These are phyloP conservation scores for Ceyx cyanopectus DNA, from an alignment of 2,113 vertebrate species.

Conservation along the genomic window DNA sequence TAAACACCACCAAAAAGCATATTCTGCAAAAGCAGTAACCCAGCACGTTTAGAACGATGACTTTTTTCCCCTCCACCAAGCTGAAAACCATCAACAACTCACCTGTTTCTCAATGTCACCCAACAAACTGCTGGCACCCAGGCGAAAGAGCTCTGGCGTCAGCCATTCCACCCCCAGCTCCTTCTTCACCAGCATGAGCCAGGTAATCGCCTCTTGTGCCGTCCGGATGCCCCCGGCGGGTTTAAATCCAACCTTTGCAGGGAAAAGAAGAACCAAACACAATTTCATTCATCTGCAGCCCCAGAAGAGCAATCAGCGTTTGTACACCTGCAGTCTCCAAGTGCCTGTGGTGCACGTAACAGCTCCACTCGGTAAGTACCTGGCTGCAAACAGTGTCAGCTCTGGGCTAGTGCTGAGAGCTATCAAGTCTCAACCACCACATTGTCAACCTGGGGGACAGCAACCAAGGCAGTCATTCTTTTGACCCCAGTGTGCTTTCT, in stretches of 20 bases:
- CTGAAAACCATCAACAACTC: background rate
- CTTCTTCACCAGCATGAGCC: slow-evolving; percentile 92
- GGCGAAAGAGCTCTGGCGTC: slow-evolving; percentile 87
- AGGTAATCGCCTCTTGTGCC: slow-evolving; percentile 88
- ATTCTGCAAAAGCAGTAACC: background rate
- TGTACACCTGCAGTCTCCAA: background rate
- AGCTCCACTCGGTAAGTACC: background rate
- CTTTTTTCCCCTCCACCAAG: background rate
- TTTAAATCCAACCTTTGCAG: slow-evolving; percentile 86
- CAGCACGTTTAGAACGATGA: background rate
- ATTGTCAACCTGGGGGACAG: background rate
- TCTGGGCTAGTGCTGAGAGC: background rate
- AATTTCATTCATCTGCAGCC: background rate
- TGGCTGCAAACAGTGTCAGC: background rate
- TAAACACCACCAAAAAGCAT: background rate
- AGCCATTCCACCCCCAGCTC: slow-evolving; percentile 93
- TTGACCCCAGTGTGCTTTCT: background rate
- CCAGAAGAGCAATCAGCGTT: background rate
- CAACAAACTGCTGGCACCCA: slow-evolving; percentile 94
- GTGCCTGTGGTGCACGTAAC: background rate
- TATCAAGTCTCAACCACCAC: background rate
- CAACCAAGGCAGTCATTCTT: background rate
- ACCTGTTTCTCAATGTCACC: slow-evolving; percentile 96
- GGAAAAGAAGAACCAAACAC: background rate
- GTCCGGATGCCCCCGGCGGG: slow-evolving; percentile 95